Evolutionary conservation across 2,888 invertebrate species (phyloP).

Genomic region (Pandemis corylana): DNA sequence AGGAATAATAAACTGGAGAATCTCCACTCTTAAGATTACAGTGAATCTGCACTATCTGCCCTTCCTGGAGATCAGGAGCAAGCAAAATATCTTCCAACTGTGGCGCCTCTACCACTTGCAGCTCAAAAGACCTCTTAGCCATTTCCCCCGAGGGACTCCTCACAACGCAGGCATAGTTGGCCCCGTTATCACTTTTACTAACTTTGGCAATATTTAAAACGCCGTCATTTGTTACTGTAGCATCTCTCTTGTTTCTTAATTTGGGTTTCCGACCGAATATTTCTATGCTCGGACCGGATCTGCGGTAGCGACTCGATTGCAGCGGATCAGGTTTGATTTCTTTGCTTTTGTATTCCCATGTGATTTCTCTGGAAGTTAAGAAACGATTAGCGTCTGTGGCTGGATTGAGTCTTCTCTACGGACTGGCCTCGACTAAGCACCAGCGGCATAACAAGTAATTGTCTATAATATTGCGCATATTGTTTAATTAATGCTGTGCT

Average conservation of each 20-base stretch:
- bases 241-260: constrained; percentile 74
- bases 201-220: constrained; percentile 86
- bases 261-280: constrained; percentile 80
- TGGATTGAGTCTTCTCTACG: too few relatives aligned
- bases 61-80: constrained; percentile 92
- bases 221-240: constrained; percentile 73
- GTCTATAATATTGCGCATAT: too few relatives aligned
- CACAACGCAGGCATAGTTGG: constrained; percentile 91
- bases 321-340: constrained; percentile 68
- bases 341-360: constrained; percentile 81
- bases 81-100: constrained; percentile 93
- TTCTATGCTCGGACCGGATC: constrained; percentile 71
- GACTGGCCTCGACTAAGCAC: too few relatives aligned
- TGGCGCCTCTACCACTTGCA: constrained; percentile 90
- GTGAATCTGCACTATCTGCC: constrained; percentile 93
- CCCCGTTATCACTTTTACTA: constrained; percentile 88
- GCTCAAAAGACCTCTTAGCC: constrained; percentile 89
- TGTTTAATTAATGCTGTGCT: too few relatives aligned
- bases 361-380: constrained; percentile 72
- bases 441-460: too few relatives aligned
- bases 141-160: constrained; percentile 90
- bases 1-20: constrained; percentile 88
- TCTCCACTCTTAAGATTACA: constrained; percentile 91
- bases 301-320: constrained; percentile 67
- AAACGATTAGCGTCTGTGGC: neutral